Evolutionary conservation across 2,113 vertebrate genomes (phyloP), one percentile per base, ranked within the genome.

Genomic region (Fregata magnificens): DNA sequence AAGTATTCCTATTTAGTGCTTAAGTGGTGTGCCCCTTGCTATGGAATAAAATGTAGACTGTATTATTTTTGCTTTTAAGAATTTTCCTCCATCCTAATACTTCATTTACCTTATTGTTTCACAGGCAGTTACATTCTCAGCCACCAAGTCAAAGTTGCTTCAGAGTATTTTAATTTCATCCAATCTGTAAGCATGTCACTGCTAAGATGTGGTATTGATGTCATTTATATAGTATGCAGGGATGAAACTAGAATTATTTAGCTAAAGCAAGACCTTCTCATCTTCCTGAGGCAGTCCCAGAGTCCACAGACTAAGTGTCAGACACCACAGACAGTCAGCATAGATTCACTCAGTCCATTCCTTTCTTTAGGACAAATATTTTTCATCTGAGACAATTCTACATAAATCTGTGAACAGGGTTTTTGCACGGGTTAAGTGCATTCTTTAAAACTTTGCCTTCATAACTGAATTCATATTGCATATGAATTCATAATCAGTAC

Each of bases 11-110:
- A 12, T 69, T 73, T 71, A 71, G 29, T 66, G 40, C 40, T 58
- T 87, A 94, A 95, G 67, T 56, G 83, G 59, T 38, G 44, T 88
- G 69, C 82, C 84, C 36, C 59, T 94, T 93, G 49, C 67, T 93
- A 63, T 53, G 78, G 97, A 91, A 96, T 74, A 96, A 97, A 97
- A 97, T 82, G 42, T 63, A 91, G 82, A 93, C 28, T 42, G 58
- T 49, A 28, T 49, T 78, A 74, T 79, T 82, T 95, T 93, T 76
- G 61, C 44, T 93, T 93, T 87, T 65, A 82, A 92, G 71, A 89
- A 65, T 69, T 95, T 93, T 93, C 56, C 55, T 93, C 58, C 34
- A 73, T 80, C 31, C 85, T 94, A 94, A 82, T 73, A 61, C 50
- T 93, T 87, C 34, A 72, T 88, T 85, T 87, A 42, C 81, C 76